phyloP scores from a whole-genome alignment of 2,888 invertebrate species.

The Candidula unifasciata region DNA sequence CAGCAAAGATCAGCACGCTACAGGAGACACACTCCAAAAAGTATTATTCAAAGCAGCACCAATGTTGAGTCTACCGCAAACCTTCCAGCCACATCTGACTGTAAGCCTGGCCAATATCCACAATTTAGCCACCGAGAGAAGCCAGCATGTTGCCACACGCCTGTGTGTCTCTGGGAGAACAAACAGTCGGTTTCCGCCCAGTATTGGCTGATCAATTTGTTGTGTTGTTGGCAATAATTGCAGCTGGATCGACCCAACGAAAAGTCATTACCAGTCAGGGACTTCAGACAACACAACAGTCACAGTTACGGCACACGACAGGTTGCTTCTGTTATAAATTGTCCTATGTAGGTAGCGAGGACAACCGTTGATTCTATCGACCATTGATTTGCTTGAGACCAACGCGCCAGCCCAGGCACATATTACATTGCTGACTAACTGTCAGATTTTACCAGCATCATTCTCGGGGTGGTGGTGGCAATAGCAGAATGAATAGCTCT shows the following conservation, averaged over 20 bases:
- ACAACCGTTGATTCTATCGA: neutral
- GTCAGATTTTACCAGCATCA: no score
- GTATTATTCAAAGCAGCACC: neutral
- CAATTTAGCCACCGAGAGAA: neutral
- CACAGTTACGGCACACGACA: neutral
- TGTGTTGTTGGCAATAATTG: conserved; percentile 26
- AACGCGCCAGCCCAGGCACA: no score
- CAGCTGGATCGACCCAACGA: conserved; percentile 25
- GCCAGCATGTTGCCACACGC: neutral
- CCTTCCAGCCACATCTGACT: neutral
- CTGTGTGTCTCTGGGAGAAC: neutral
- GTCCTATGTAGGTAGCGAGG: no score
- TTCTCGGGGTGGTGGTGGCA: no score
- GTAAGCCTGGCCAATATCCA: neutral
- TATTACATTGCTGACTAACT: no score
- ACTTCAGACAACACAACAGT: conserved; percentile 22
- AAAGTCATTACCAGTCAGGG: conserved; percentile 32
- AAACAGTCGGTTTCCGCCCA: neutral
- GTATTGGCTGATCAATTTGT: conserved; percentile 20
- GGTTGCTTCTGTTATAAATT: no score
- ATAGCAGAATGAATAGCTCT: no score
- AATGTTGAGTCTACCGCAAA: no score
- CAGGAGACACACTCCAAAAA: neutral
- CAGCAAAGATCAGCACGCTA: neutral
- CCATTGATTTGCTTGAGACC: no score